Conservation (phyloP, 2,113 vertebrate species). For the Motacilla alba region DNA sequence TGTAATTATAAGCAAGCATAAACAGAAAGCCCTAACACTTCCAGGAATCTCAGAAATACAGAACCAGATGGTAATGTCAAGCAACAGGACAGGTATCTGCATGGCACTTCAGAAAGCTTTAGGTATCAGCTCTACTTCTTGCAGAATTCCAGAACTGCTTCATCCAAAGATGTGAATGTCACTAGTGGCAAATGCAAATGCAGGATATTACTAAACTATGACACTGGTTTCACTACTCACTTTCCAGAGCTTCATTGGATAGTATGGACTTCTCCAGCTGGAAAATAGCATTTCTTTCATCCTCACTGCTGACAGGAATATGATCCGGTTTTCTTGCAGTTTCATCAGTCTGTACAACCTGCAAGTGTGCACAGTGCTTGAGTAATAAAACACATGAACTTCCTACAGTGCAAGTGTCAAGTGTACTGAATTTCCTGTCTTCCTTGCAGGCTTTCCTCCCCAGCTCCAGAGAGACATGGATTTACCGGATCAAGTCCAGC, state of each 20-base stretch:
- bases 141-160: background rate
- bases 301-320: conserved; percentile 87
- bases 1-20: fast-evolving
- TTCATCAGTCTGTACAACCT: conserved; percentile 96
- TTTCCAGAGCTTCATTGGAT: conserved; percentile 75
- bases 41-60: background rate
- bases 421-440: background rate
- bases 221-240: conserved; percentile 71
- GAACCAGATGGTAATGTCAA: background rate
- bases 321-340: conserved; percentile 88
- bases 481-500: background rate
- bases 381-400: background rate
- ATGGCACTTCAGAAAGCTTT: background rate
- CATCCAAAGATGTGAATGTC: background rate
- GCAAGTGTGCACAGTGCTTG: background rate
- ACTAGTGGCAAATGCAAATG: background rate
- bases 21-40: background rate
- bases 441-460: background rate
- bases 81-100: background rate
- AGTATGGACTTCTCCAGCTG: conserved; percentile 85
- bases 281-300: conserved; percentile 88
- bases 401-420: background rate
- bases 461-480: background rate
- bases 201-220: background rate
- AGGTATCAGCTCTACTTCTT: background rate